phyloP scores from a whole-genome alignment of 2,888 invertebrate genomes.

The Kryphioiulus occultus region DNA sequence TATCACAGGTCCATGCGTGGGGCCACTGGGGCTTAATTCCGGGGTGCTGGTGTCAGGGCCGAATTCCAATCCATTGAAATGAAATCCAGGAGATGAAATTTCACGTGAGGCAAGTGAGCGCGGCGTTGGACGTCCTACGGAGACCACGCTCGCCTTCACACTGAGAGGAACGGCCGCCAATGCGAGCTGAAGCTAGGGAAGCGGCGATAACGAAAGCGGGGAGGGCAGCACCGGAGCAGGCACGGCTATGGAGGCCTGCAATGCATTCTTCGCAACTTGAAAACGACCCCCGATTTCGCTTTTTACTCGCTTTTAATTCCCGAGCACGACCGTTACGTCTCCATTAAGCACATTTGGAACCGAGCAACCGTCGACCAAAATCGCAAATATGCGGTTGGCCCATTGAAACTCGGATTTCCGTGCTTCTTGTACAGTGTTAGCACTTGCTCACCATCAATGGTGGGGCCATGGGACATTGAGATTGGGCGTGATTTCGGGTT shows the following conservation, averaged over 20 bases:
- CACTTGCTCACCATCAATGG: not conserved
- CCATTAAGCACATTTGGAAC: not conserved
- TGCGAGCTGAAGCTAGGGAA: not conserved
- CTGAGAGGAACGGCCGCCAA: not conserved
- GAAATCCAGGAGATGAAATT: not conserved
- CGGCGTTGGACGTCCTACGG: constrained; percentile 1
- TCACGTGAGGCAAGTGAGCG: not conserved
- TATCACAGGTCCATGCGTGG: too few relatives aligned
- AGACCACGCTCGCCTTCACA: constrained; percentile 22
- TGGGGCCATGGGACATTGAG: not conserved
- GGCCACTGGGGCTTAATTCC: too few relatives aligned
- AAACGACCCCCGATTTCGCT: not conserved
- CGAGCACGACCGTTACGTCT: not conserved
- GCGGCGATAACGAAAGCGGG: not conserved
- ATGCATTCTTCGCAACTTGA: not conserved
- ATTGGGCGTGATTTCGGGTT: too few relatives aligned
- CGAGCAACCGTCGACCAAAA: too few relatives aligned
- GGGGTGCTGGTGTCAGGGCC: too few relatives aligned
- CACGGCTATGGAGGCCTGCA: not conserved
- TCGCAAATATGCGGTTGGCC: not conserved
- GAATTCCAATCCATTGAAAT: not conserved
- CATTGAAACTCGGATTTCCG: not conserved
- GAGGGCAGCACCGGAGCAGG: not conserved
- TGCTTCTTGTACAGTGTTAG: not conserved
- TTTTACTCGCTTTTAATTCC: constrained; percentile 8